phyloP scores from a whole-genome alignment of 2,888 invertebrate species.

The Hemicrepidius hirtus region DNA sequence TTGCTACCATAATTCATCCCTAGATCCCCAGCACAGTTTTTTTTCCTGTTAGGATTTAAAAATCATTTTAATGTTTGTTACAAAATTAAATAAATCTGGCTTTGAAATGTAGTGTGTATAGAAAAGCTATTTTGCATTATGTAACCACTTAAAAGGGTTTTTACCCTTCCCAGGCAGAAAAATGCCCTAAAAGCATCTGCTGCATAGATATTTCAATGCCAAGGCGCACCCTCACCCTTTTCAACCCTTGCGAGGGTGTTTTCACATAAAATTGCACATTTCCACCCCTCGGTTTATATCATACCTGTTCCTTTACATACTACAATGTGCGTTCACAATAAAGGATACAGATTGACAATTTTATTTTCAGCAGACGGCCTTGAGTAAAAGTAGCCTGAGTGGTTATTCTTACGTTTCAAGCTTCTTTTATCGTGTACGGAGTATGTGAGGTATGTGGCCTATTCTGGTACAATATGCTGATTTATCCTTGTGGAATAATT shows the following conservation, averaged over 20 bases:
- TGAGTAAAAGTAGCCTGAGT: slow-evolving; percentile 42
- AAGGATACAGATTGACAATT: slow-evolving; percentile 36
- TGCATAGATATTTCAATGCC: slow-evolving; percentile 51
- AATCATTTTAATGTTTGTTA: too few relatives aligned
- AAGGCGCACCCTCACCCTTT: slow-evolving; percentile 47
- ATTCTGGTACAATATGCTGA: slow-evolving; percentile 11
- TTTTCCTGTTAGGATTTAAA: too few relatives aligned
- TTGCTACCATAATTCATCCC: slow-evolving; percentile 13
- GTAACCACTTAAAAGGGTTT: slow-evolving; percentile 46
- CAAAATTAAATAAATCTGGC: not conserved
- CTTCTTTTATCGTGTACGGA: slow-evolving; percentile 32
- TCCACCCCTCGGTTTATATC: slow-evolving; percentile 42
- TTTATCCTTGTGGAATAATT: not conserved
- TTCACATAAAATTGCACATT: slow-evolving; percentile 54
- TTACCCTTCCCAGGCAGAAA: slow-evolving; percentile 43
- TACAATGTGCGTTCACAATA: slow-evolving; percentile 5
- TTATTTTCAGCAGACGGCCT: slow-evolving; percentile 45
- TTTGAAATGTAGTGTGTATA: not conserved
- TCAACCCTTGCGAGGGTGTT: slow-evolving; percentile 48
- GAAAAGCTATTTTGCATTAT: slow-evolving; percentile 37
- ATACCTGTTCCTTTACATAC: slow-evolving; percentile 24
- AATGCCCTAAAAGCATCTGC: slow-evolving; percentile 48
- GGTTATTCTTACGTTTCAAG: slow-evolving; percentile 38
- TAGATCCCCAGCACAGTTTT: not conserved
- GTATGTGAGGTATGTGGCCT: slow-evolving; percentile 37